A percentile compares a stretch with the other conserved stretches of the same genome.
Evolutionary conservation across 2,888 invertebrate genomes (phyloP).

Genomic region (Fragum whitleyi): DNA sequence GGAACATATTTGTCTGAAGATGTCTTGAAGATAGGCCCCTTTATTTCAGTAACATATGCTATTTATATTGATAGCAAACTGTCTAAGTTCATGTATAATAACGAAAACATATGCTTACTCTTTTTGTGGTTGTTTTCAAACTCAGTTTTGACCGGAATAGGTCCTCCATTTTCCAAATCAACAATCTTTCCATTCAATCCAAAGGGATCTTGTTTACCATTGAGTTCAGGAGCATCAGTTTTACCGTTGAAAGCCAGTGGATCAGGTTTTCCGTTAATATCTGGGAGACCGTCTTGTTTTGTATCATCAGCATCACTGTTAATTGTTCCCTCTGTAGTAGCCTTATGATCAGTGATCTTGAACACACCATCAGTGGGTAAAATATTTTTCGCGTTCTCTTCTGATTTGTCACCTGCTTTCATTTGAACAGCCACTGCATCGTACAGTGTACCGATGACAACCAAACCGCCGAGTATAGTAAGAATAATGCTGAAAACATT

Average conservation of each 20-base stretch:
- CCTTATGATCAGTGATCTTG: background rate
- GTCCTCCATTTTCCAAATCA: background rate
- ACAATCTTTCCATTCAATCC: background rate
- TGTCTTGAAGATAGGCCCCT: too few species aligned
- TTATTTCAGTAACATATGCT: too few species aligned
- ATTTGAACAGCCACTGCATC: slow-evolving; percentile 14
- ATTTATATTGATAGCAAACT: too few species aligned
- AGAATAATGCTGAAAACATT: slow-evolving; percentile 3
- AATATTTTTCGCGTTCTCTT: background rate
- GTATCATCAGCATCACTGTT: background rate
- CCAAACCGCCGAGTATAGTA: background rate
- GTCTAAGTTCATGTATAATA: too few species aligned
- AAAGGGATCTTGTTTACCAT: background rate
- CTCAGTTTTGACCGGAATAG: background rate
- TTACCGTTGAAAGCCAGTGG: background rate
- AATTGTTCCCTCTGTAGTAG: background rate
- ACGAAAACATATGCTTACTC: background rate
- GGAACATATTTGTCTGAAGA: too few species aligned
- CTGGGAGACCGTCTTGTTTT: background rate
- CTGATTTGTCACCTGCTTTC: background rate
- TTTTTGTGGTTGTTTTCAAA: background rate
- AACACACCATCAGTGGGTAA: background rate
- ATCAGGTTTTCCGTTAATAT: background rate
- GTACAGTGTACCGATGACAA: slow-evolving; percentile 5
- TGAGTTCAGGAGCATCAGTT: background rate